Percentiles rank a stretch among this genome's conserved stretches.
These are phyloP conservation scores for Coptotermes formosanus DNA, from an alignment of 1,140 invertebrate genomes.

Conservation along the genomic window DNA sequence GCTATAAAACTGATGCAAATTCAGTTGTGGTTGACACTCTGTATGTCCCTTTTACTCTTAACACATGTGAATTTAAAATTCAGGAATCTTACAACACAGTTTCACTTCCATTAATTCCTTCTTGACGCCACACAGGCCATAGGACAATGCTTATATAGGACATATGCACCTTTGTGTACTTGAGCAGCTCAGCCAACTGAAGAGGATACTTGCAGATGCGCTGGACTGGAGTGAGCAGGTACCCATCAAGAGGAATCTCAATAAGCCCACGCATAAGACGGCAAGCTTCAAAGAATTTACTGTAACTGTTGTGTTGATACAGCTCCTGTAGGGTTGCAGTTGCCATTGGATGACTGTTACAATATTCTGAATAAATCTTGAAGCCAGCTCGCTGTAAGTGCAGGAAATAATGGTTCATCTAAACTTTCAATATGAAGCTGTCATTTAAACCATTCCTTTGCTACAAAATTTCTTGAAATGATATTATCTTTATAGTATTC, in stretches of 20 bases:
- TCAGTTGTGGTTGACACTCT: too few relatives aligned
- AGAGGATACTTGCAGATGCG: constrained; percentile 92
- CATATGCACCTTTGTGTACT: constrained; percentile 61
- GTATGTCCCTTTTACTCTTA: too few relatives aligned
- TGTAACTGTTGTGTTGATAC: constrained; percentile 69
- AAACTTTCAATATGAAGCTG: too few relatives aligned
- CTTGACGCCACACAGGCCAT: too few relatives aligned
- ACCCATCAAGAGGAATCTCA: constrained; percentile 84
- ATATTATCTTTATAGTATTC: neutral
- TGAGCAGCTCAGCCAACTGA: constrained; percentile 81
- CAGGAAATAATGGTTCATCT: neutral
- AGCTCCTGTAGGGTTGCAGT: constrained; percentile 72
- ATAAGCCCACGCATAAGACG: constrained; percentile 76
- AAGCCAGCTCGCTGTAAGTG: constrained; percentile 65
- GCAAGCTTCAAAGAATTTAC: constrained; percentile 84
- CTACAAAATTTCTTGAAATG: neutral
- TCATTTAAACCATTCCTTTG: neutral
- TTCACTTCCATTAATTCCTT: too few relatives aligned
- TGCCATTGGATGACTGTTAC: constrained; percentile 84
- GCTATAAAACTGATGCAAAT: too few relatives aligned
- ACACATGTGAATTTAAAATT: too few relatives aligned
- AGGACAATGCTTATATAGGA: neutral
- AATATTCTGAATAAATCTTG: constrained; percentile 87
- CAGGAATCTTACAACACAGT: too few relatives aligned
- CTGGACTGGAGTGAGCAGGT: constrained; percentile 85